Base-by-base conservation (phyloP, 2,888 invertebrate species). In the Hydroisotoma schaefferi region DNA sequence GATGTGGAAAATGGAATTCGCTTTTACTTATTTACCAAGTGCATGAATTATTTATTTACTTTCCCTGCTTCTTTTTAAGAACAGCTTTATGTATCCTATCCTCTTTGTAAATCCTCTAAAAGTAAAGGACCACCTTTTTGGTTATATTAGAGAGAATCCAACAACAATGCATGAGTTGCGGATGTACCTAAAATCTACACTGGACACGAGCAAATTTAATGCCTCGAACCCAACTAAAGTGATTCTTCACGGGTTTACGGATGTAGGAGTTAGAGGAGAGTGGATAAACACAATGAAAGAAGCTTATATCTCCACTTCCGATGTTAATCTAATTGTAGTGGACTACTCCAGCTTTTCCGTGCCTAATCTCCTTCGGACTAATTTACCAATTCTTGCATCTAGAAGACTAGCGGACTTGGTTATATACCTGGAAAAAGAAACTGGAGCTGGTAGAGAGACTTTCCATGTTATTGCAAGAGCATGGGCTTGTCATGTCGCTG, bases 221-320 rank as follows among this genome's bases (percentile, higher is more conserved):
- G n/a, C 46, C 1, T 53, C 55, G 15, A 58, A 52, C 23, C 59
- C 60, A 27, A 69, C 71, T 12, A 71, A 69, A 55, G n/a, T 71
- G 15, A 63, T 71, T 29, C 53, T 71, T 27, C 69, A 71, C 51
- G 71, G 71, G 8, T 69, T 68, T 47, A 66, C 65, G 6, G 71
- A 71, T 28, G 59, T 62, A 3, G 68, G 60, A 10, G 59, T 53
- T 8, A 25, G 66, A 8, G 69, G 69, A 5, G 71, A 69, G 28
- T 71, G 71, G 71, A 59, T 68, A 25, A 55, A 48, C 5, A 23
- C 43, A 12, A 58, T 71, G 57, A 49, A 57, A 26, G 63, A 69
- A 26, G 65, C 68, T 0, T 71, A 63, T 43, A 46, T 71, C 12
- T 37, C 55, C 18, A 51, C 57, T 6, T 55, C 56, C 2, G 69